Conservation (phyloP, 2,113 vertebrate species). For the Myotis brandtii region DNA sequence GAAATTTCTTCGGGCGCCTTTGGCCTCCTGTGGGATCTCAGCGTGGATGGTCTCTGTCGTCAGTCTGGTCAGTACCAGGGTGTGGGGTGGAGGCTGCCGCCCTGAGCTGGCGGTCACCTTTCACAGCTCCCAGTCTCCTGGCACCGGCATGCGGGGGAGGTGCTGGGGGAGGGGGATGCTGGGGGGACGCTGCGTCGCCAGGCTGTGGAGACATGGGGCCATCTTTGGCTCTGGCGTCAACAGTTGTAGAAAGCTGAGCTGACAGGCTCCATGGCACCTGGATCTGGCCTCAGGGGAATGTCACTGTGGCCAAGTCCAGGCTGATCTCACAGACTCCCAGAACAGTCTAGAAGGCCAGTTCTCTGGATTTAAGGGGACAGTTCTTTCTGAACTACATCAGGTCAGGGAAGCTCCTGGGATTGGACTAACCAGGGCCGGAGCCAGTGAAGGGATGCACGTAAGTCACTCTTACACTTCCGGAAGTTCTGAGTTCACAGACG, state of each 20-base stretch:
- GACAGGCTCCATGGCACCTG: neutral
- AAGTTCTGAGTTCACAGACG: neutral
- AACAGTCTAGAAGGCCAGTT: neutral
- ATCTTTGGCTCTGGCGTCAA: slow-evolving; percentile 32
- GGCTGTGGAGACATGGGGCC: neutral
- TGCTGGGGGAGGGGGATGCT: neutral
- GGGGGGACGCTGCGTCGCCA: neutral
- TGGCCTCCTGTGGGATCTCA: slow-evolving; percentile 78
- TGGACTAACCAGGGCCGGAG: neutral
- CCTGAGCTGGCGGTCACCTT: too few relatives aligned
- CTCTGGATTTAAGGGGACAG: neutral
- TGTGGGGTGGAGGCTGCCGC: neutral
- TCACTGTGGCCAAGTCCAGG: neutral
- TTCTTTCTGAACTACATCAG: neutral
- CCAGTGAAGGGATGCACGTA: neutral
- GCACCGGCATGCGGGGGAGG: neutral
- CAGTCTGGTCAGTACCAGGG: slow-evolving; percentile 46
- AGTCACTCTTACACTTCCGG: neutral
- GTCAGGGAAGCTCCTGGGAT: neutral
- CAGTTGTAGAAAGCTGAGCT: neutral
- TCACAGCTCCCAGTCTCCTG: neutral
- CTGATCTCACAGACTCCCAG: neutral
- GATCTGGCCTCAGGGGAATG: neutral
- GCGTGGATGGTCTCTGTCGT: slow-evolving; percentile 16
- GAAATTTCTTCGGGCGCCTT: slow-evolving; percentile 72